Evolutionary conservation across 2,113 vertebrate species (phyloP), one percentile per base, ranked within the genome.

Genomic region (Danionella cerebrum): DNA sequence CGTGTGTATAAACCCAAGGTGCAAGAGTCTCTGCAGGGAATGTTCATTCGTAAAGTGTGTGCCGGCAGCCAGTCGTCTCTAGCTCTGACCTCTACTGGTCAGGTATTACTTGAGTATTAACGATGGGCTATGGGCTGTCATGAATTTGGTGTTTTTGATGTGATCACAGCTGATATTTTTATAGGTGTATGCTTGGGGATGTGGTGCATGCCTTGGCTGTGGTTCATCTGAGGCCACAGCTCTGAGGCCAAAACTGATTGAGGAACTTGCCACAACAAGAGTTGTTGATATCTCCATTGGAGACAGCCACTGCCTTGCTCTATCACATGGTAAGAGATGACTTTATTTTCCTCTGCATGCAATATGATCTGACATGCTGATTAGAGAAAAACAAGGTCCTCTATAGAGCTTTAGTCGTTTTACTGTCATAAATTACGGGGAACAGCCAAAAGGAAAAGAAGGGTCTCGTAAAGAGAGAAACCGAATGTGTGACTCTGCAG

Each of bases 211-310:
- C 84, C 88, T 98, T 9, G 96, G 96, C 16, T 98, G 94, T 27
- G 96, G 96, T 68, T 98, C 96, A 6, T 96, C 95, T 1, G 96
- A 98, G 84, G 95, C 93, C 0, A 98, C 95, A 7, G 92, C 94
- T 29, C 85, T 98, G 66, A 87, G 92, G 65, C 95, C 96, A 33
- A 92, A 94, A 72, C 90, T 98, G 64, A 89, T 97, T 21, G 96
- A 98, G 71, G 96, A 98, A 66, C 81, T 98, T 75, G 91, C 93
- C 35, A 90, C 94, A 52, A 98, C 95, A 5, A 93, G 96, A 74
- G 91, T 98, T 58, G 96, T 98, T 39, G 96, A 98, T 72, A 94
- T 98, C 82, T 98, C 95, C 2, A 97, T 94, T 81, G 96, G 96
- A 66, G 96, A 98, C 79, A 98, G 96, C 78, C 96, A 98, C 76